phyloP scores from a whole-genome alignment of 2,113 vertebrate genomes.

The Calidris pugnax region DNA sequence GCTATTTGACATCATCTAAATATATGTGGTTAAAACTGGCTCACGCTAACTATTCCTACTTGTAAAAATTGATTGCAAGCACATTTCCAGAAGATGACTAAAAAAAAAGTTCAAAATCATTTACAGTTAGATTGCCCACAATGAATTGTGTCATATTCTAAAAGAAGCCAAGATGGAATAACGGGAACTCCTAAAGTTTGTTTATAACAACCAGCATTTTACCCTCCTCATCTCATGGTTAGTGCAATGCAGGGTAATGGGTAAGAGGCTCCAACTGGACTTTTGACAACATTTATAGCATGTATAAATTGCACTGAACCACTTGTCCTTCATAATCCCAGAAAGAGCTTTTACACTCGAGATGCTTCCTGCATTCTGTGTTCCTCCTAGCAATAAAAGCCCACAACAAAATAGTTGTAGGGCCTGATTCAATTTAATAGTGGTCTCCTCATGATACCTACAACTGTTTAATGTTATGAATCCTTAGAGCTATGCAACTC shows the following conservation, averaged over 20 bases:
- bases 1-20: conserved; percentile 30
- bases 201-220: background rate
- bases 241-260: background rate
- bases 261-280: background rate
- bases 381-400: conserved; percentile 44
- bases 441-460: conserved; percentile 39
- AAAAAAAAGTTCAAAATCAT: background rate
- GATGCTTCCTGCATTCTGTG: conserved; percentile 2
- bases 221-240: background rate
- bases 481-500: conserved; percentile 58
- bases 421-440: conserved; percentile 55
- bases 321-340: conserved; percentile 61
- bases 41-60: background rate
- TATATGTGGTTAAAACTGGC: background rate
- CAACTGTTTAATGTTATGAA: conserved; percentile 62
- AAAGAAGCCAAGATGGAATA: background rate
- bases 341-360: conserved; percentile 50
- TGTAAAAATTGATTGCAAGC: background rate
- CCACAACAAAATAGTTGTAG: conserved; percentile 22
- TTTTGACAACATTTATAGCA: conserved; percentile 33
- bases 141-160: background rate
- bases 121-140: background rate
- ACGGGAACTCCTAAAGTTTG: background rate
- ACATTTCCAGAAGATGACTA: conserved; percentile 12
- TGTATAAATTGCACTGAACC: conserved; percentile 37